phyloP scores from a whole-genome alignment of 2,888 invertebrate genomes.

The Epirrhoe alternata region DNA sequence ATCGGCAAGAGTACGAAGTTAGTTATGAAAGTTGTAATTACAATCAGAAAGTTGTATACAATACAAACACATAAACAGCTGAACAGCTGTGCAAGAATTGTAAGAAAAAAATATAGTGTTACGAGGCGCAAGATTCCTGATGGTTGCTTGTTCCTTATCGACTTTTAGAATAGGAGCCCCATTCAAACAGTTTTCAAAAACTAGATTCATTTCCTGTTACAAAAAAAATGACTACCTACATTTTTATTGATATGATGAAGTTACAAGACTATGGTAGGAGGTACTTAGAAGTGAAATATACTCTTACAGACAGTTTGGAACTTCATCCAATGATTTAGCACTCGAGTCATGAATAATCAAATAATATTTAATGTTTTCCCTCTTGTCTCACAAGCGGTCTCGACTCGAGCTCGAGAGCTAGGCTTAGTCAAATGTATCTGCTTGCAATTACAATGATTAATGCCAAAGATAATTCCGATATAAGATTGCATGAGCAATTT shows the following conservation, averaged over 20 bases:
- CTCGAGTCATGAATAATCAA: conserved; percentile 15
- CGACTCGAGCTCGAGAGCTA: conserved; percentile 33
- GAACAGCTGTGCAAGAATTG: not conserved
- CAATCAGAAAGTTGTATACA: not conserved
- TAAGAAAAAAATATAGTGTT: too few relatives aligned
- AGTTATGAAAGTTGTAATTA: too few relatives aligned
- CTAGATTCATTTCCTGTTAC: not conserved
- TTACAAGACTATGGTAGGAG: too few relatives aligned
- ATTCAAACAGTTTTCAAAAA: not conserved
- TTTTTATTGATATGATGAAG: too few relatives aligned
- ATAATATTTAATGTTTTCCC: conserved; percentile 28
- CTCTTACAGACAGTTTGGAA: too few relatives aligned
- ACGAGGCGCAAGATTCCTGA: too few relatives aligned
- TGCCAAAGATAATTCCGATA: conserved; percentile 35
- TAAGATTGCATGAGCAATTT: conserved; percentile 33
- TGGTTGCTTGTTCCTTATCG: too few relatives aligned
- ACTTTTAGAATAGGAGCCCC: not conserved
- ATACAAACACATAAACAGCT: not conserved
- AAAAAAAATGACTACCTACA: too few relatives aligned
- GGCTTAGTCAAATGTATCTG: conserved; percentile 32
- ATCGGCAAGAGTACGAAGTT: too few relatives aligned
- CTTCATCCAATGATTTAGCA: conserved; percentile 15
- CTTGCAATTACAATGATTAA: conserved; percentile 35
- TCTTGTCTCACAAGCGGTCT: conserved; percentile 23
- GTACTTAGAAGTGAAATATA: too few relatives aligned